Evolutionary conservation across 30 jellyfish, hydroid and myxozoan genomes (phyloP).

Genomic region (Mastigias papua): DNA sequence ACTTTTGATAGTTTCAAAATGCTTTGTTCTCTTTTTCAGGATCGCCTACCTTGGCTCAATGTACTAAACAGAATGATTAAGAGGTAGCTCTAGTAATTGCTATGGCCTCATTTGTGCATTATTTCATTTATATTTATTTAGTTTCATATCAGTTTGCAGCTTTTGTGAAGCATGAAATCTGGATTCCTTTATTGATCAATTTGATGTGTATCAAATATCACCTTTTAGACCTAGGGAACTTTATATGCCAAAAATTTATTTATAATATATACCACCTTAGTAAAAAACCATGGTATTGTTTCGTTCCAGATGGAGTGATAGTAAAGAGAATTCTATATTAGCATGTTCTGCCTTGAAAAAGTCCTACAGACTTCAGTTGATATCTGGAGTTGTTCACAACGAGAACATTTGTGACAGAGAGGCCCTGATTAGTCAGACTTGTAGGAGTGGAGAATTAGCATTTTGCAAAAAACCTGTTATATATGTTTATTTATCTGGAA

Average conservation of each 20-base stretch:
- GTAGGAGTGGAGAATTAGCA: not conserved
- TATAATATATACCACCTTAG: no score
- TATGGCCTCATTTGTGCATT: no score
- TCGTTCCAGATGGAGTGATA: slow-evolving; percentile 6
- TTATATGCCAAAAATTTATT: no score
- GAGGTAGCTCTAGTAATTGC: not conserved
- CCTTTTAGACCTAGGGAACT: no score
- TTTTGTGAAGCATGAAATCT: no score
- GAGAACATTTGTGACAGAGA: not conserved
- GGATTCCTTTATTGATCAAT: no score
- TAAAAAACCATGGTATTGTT: not conserved
- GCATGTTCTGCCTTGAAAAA: slow-evolving; percentile 68
- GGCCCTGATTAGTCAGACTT: not conserved
- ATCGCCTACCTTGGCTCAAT: slow-evolving; percentile 36
- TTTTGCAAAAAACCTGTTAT: not conserved
- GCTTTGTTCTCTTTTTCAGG: not conserved
- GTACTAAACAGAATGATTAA: not conserved
- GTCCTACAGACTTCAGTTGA: slow-evolving; percentile 43
- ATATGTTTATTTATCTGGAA: slow-evolving; percentile 37
- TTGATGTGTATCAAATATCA: no score
- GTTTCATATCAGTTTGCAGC: no score
- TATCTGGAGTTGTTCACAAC: not conserved
- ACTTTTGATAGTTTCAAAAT: not conserved
- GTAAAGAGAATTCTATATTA: slow-evolving; percentile 8
- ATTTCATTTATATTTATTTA: no score